Evolutionary conservation across 2,797 vertebrate genomes (phyloP).

Genomic region (Mus caroli): DNA sequence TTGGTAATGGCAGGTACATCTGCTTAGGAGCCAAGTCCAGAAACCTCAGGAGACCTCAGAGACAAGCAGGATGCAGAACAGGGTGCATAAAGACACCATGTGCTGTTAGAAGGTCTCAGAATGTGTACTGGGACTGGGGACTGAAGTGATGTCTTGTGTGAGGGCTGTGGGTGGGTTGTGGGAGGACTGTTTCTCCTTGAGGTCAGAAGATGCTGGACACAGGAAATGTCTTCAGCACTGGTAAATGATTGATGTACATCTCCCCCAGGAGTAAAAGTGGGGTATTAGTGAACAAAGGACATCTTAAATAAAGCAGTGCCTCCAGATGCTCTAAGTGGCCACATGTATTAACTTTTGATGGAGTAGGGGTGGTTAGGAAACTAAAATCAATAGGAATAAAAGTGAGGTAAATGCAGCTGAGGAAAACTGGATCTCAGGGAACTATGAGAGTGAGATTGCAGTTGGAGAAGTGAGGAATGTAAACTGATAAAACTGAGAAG

Average conservation of each 20-base stretch:
- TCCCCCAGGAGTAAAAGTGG: neutral
- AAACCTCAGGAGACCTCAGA: neutral
- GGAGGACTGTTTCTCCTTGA: neutral
- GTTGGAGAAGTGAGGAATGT: neutral
- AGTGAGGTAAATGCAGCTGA: neutral
- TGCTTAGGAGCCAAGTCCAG: neutral
- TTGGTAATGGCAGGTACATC: neutral
- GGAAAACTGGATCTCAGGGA: neutral
- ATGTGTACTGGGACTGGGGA: accelerated
- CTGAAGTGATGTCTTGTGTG: neutral
- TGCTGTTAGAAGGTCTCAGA: neutral
- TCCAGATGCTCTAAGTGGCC: neutral
- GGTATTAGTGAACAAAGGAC: neutral
- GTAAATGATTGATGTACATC: neutral
- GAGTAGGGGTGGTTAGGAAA: too few species aligned
- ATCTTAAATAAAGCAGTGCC: neutral
- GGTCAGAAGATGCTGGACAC: neutral
- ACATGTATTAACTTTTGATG: neutral
- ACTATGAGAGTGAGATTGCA: neutral
- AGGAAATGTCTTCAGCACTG: neutral
- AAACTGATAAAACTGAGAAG: neutral
- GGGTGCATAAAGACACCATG: too few species aligned
- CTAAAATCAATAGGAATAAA: neutral
- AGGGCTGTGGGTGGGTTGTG: neutral
- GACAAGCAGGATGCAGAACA: neutral